These are phyloP conservation scores for Tetrao urogallus DNA, from an alignment of 2,113 vertebrate species.

Conservation along the genomic window DNA sequence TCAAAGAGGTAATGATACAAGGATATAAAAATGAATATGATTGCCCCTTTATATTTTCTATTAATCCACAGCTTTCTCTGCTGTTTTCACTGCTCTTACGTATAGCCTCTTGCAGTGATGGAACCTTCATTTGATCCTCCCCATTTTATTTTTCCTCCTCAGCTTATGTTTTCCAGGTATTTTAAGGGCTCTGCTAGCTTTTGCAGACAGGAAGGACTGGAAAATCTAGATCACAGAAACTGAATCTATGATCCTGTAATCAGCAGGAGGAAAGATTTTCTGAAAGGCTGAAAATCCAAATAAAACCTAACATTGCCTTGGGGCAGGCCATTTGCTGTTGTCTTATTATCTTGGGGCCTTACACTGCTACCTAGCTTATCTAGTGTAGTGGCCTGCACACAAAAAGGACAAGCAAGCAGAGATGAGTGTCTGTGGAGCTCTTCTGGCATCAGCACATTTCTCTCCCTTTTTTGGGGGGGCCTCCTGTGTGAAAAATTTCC, in stretches of 20 bases:
- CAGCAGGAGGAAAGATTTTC: not conserved
- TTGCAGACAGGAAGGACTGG: not conserved
- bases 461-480: not conserved
- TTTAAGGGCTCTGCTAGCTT: not conserved
- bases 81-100: not conserved
- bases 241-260: not conserved
- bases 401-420: not conserved
- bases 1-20: not conserved
- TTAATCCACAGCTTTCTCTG: not conserved
- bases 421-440: not conserved
- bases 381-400: not conserved
- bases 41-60: not conserved
- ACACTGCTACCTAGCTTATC: not conserved
- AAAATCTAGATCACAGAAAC: not conserved
- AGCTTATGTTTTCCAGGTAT: not conserved
- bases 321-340: not conserved
- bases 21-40: not conserved
- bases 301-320: not conserved
- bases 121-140: not conserved
- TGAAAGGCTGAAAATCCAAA: constrained; percentile 20
- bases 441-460: not conserved
- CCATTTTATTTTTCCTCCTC: not conserved
- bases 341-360: not conserved
- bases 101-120: not conserved
- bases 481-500: not conserved